Evolutionary conservation across 2,888 invertebrate species (phyloP).

Genomic region (Koerneria pararmatus): DNA sequence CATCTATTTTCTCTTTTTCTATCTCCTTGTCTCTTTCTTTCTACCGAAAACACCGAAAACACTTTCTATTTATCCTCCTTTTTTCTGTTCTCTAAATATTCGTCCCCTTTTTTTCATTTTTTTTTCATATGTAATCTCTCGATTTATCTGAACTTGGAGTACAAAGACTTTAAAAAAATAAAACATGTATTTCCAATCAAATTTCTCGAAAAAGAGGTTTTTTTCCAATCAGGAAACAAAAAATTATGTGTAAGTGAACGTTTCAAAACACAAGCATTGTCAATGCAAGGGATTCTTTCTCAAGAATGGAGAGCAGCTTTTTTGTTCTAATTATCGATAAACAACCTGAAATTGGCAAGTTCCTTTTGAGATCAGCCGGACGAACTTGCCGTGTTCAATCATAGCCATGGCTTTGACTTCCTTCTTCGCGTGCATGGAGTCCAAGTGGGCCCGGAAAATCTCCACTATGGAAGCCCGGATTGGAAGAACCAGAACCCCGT

Average conservation of each 20-base stretch:
- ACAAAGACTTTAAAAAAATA: no score
- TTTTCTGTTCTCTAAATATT: no score
- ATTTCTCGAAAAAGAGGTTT: no score
- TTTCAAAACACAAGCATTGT: background rate
- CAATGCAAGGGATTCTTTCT: background rate
- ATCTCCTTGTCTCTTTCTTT: no score
- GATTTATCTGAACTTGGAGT: no score
- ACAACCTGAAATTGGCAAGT: conserved; percentile 57
- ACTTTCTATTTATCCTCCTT: no score
- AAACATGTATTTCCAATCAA: no score
- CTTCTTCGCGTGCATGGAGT: conserved; percentile 40
- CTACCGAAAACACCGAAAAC: no score
- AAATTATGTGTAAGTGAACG: conserved; percentile 5
- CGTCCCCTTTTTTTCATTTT: no score
- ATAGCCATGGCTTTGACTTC: conserved; percentile 33
- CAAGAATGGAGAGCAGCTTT: background rate
- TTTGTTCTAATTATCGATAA: background rate
- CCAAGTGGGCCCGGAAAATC: conserved; percentile 43
- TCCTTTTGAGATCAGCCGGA: conserved; percentile 53
- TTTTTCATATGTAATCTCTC: no score
- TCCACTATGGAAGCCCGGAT: conserved; percentile 53
- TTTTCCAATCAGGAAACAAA: no score
- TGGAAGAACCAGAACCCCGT: conserved; percentile 55
- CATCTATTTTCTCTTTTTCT: no score
- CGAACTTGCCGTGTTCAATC: conserved; percentile 44